phyloP scores from a whole-genome alignment of 2,797 vertebrate genomes.

The Pseudochirops corinnae region DNA sequence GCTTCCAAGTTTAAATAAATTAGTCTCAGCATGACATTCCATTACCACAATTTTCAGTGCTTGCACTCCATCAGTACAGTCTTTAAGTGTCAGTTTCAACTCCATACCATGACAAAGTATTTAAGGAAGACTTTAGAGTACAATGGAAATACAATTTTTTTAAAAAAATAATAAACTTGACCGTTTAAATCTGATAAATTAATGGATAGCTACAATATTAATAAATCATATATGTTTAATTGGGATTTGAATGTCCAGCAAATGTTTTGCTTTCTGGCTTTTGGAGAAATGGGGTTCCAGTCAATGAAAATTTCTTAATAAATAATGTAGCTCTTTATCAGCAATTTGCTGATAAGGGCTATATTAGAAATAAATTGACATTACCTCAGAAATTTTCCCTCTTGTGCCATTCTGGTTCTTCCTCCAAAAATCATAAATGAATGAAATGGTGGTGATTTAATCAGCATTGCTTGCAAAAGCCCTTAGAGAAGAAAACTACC shows the following conservation, averaged over 20 bases:
- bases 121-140: not conserved
- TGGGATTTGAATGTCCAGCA: not conserved
- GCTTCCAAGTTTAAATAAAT: not conserved
- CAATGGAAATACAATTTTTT: not conserved
- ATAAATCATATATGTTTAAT: conserved; percentile 5
- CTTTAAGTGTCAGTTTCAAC: not conserved
- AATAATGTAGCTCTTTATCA: not conserved
- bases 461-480: not conserved
- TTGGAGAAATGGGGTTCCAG: not conserved
- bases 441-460: not conserved
- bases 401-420: not conserved
- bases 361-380: not conserved
- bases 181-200: not conserved
- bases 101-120: not conserved
- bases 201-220: not conserved
- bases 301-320: not conserved
- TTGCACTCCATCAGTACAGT: not conserved
- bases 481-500: not conserved
- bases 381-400: not conserved
- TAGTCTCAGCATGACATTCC: not conserved
- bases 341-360: not conserved
- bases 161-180: not conserved
- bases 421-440: not conserved
- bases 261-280: not conserved
- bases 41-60: not conserved